Base-by-base conservation (phyloP, 64 coral and sea anemone genomes). In the Trachythela sp. region DNA sequence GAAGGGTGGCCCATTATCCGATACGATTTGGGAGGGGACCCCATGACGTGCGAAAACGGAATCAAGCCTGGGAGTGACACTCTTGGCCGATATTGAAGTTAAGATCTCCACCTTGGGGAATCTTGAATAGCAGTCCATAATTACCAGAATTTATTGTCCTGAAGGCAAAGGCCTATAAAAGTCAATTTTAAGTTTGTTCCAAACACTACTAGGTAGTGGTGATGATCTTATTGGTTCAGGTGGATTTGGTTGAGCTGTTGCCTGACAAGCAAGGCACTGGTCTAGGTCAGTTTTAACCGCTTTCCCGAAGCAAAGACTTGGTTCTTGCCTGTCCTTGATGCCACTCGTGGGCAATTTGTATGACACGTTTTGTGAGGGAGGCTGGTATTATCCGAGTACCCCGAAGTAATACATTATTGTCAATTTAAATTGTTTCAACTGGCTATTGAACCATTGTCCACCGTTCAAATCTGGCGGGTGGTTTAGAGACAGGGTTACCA, bases 391-490 rank as follows among this genome's bases (percentile, higher is more conserved):
- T 72, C 33, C 33, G 68, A 35, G 68, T 13, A 26, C 33, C 33
- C 17, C 68, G 68, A 14, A 72, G 68, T 10, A 72, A 26, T 72
- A 72, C 32, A 24, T 35, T 35, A 72, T 72, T 72, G 68, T 72
- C 68, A 52, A 15, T 15, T 10, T 52, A 10, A 15, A 52, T 52
- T 15, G 49, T 15, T 52, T 15, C 13, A 15, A 15, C 49, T 8
- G 13, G 49, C 49, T 52, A 20, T 20, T 52, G 49, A 20, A 52
- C 49, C 49, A 52, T 10, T 20, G 20, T 52, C 84, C 39, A 49
- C 31, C 39, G 37, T 50, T 85, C 84, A 85, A 85, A 43, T 41
- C 84, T 27, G 39, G 84, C 38, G 17, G 84, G 40, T 43, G 84
- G 84, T 85, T 31, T 31, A 43, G 30, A 11, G 48, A 40, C 18